A percentile compares a stretch with the other conserved stretches of the same genome.
These are phyloP conservation scores for Spisula solida DNA, from an alignment of 2,888 invertebrate genomes.

Conservation along the genomic window DNA sequence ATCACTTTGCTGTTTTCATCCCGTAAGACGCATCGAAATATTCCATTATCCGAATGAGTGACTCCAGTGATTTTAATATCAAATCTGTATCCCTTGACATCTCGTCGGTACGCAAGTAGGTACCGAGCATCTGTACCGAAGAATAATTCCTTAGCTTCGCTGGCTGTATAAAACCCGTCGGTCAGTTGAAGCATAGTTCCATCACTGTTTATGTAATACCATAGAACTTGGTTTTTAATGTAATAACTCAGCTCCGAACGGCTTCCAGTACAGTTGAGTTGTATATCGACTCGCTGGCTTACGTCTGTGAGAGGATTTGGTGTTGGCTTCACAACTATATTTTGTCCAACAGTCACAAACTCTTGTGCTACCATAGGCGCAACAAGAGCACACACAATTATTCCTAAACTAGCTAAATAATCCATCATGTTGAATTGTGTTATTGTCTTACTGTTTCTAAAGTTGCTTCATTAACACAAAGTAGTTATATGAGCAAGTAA, in stretches of 20 bases:
- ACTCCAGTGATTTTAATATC: conserved; percentile 23
- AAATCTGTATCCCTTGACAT: conserved; percentile 14
- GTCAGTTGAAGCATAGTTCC: not conserved
- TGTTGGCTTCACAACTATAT: not conserved
- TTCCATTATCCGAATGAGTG: conserved; percentile 2
- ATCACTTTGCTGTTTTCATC: conserved; percentile 1
- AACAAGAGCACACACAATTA: not conserved
- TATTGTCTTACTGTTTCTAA: not conserved
- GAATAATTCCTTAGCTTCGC: not conserved
- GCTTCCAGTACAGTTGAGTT: conserved; percentile 25
- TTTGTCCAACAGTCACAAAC: not conserved
- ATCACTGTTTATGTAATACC: not conserved
- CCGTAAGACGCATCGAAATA: not conserved
- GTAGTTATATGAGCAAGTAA: not conserved
- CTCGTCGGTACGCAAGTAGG: not conserved
- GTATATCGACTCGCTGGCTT: not conserved
- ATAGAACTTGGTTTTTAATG: conserved; percentile 13
- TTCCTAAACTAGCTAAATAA: not conserved
- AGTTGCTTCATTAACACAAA: not conserved
- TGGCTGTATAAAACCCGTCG: conserved; percentile 22
- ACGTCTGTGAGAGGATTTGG: conserved; percentile 15
- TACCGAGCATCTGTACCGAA: not conserved
- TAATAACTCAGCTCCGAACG: conserved; percentile 19
- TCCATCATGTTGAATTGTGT: not conserved
- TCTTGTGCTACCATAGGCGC: not conserved